Base-by-base conservation (phyloP, 37 sponge, comb jelly and placozoan genomes). In the Aplysina aerophoba region DNA sequence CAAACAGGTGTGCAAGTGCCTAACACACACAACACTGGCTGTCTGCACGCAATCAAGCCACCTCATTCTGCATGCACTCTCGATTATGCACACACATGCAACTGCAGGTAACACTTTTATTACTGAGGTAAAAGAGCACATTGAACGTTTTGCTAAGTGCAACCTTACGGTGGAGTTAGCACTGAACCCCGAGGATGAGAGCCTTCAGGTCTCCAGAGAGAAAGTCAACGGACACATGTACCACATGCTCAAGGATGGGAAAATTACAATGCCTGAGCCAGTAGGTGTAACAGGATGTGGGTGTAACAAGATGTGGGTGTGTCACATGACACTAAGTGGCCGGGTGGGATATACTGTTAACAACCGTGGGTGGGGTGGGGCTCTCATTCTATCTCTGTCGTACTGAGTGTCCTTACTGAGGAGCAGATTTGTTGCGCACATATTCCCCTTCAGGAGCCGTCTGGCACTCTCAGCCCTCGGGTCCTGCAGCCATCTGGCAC, bases 211-310 rank as follows among this genome's bases (percentile, higher is more conserved):
- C 0, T 73, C 91, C n/a, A 86, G 88, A 27, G 81, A 83, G 34
- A 88, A 88, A 13, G 59, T 94, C 55, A 82, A 73, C 44, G 83
- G 83, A 6, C 88, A 94, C 78, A 74, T 94, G n/a, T 94, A 90
- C 77, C 90, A 88, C 85, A 61, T 90, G 13, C 90, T 90, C 80
- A 88, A 88, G 68, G 81, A 74, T 0, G 87, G 87, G 12, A 86
- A 87, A 69, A 56, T 84, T 37, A 24, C 56, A 15, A 30, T 72
- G 15, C 58, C 74, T 31, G 85, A 84, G 28, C 28, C 78, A 36
- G 78, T 75, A 54, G 41, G 78, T 40, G 50, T 44, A n/a, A 3
- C 50, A 44, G 3, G 8, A 8, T 44, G 50, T 44, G 50, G 50
- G 50, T 44, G 50, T n/a, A n/a, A n/a, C n/a, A 8, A 8, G 50